Percentiles rank a stretch among this genome's conserved stretches.
phyloP scores from a whole-genome alignment of 2,888 invertebrate genomes.

The Steromphala cineraria region DNA sequence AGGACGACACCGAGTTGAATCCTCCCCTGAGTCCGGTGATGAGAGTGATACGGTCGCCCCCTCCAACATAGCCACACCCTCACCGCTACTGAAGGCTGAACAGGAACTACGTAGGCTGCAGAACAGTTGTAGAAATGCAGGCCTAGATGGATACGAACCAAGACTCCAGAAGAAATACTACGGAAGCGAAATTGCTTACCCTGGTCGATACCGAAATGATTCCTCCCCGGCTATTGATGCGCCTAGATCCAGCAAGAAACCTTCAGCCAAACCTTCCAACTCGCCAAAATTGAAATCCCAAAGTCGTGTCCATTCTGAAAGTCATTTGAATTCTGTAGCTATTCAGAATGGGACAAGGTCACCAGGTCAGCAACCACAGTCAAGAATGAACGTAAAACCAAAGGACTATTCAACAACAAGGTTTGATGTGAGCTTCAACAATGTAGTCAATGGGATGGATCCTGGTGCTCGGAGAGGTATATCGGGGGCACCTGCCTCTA shows the following conservation, averaged over 20 bases:
- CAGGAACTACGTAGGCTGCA: conserved; percentile 59
- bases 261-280: background rate
- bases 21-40: conserved; percentile 33
- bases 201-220: conserved; percentile 4
- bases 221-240: background rate
- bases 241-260: background rate
- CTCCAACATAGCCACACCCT: no score
- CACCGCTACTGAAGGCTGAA: conserved; percentile 65
- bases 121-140: conserved; percentile 45
- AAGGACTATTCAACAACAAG: conserved; percentile 49
- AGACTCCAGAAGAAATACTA: conserved; percentile 62
- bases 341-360: background rate
- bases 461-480: no score
- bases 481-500: no score
- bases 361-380: background rate
- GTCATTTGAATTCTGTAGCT: background rate
- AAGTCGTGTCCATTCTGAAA: background rate
- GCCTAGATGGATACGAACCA: conserved; percentile 40
- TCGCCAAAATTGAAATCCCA: background rate
- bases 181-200: conserved; percentile 51
- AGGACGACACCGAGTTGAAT: background rate
- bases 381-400: conserved; percentile 24
- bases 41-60: conserved; percentile 28
- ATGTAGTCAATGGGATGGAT: background rate
- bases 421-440: conserved; percentile 45